Conservation (phyloP, 2,113 vertebrate species). For the Limanda limanda region DNA sequence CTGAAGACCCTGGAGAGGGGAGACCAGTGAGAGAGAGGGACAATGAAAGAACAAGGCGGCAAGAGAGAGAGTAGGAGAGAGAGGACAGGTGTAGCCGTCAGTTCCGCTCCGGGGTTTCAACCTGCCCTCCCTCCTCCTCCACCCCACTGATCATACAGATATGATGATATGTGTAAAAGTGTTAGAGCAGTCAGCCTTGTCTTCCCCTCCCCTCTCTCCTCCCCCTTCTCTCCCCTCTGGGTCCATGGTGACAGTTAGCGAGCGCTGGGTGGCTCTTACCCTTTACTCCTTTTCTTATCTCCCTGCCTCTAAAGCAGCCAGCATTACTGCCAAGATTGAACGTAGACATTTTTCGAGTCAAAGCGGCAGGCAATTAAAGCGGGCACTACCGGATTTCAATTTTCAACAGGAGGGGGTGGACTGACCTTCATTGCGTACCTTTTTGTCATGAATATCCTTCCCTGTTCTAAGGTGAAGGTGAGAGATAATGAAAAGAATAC, state of each 20-base stretch:
- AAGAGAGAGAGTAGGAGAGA: slow-evolving; percentile 67
- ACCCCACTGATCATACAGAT: slow-evolving; percentile 82
- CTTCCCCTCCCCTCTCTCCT: slow-evolving; percentile 58
- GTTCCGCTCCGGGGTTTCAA: slow-evolving; percentile 76
- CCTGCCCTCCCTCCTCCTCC: slow-evolving; percentile 73
- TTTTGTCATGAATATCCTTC: slow-evolving; percentile 66
- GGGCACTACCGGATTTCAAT: slow-evolving; percentile 47
- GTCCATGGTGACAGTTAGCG: slow-evolving; percentile 75
- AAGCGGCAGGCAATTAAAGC: slow-evolving; percentile 62
- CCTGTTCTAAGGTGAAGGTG: slow-evolving; percentile 70
- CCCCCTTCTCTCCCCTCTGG: slow-evolving; percentile 66
- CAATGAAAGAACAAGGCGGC: slow-evolving; percentile 64
- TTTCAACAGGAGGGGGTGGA: slow-evolving; percentile 39
- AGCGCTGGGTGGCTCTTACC: slow-evolving; percentile 73
- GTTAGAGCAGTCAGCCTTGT: slow-evolving; percentile 81
- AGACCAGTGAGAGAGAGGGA: slow-evolving; percentile 47
- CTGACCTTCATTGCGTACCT: slow-evolving; percentile 49
- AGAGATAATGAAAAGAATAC: slow-evolving; percentile 70
- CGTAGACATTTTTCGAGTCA: slow-evolving; percentile 61
- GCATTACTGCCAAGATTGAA: slow-evolving; percentile 49
- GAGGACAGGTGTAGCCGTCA: slow-evolving; percentile 83
- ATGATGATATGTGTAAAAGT: slow-evolving; percentile 84
- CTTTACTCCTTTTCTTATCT: slow-evolving; percentile 67
- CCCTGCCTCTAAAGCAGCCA: slow-evolving; percentile 63
- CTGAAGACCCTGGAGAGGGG: slow-evolving; percentile 62